These are phyloP conservation scores for Hoplias malabaricus DNA, from an alignment of 2,113 vertebrate genomes.

Conservation along the genomic window DNA sequence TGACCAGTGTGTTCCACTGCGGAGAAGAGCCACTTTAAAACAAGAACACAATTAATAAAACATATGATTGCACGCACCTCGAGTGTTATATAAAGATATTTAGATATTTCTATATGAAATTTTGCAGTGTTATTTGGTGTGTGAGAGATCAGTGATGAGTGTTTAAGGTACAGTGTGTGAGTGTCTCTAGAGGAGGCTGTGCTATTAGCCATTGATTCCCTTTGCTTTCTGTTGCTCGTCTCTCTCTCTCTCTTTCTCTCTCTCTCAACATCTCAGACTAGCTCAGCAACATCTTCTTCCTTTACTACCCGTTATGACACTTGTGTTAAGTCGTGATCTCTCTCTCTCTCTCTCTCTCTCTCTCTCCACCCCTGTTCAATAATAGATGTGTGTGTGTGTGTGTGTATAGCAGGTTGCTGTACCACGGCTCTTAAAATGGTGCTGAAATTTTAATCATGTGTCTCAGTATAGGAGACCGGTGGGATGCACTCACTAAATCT, in stretches of 20 bases:
- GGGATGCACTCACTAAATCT: slow-evolving; percentile 55
- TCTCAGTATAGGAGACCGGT: slow-evolving; percentile 13
- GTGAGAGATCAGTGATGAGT: background rate
- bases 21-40: too few species aligned
- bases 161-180: slow-evolving; percentile 20
- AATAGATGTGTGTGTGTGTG: slow-evolving; percentile 48
- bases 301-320: slow-evolving; percentile 18
- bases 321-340: slow-evolving; percentile 30
- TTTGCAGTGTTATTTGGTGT: background rate
- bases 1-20: too few species aligned
- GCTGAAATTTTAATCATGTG: slow-evolving; percentile 53
- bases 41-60: too few species aligned
- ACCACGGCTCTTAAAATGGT: slow-evolving; percentile 44
- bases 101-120: too few species aligned
- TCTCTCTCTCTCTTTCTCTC: background rate
- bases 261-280: slow-evolving; percentile 17
- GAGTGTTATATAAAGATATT: too few species aligned
- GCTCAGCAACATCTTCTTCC: background rate
- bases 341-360: slow-evolving; percentile 16
- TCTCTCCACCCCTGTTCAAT: slow-evolving; percentile 43
- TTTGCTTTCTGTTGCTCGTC: slow-evolving; percentile 10
- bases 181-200: slow-evolving; percentile 23
- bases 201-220: slow-evolving; percentile 42
- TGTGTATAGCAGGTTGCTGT: slow-evolving; percentile 6
- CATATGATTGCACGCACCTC: too few species aligned